Evolutionary conservation across 2,113 vertebrate species (phyloP), one percentile per base, ranked within the genome.

Genomic region (Sebastes schlegelii): DNA sequence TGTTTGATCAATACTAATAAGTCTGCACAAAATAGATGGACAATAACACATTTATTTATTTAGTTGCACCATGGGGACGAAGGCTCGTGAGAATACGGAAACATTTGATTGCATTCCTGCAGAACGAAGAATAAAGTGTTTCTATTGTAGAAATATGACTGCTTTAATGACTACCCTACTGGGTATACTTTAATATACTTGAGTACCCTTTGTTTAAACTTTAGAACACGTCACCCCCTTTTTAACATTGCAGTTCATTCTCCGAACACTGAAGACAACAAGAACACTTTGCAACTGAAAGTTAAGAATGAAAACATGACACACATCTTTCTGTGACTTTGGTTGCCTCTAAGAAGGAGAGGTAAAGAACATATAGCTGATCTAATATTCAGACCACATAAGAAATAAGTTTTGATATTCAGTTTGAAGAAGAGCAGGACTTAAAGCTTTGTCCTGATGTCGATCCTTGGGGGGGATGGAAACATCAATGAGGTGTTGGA

Each of bases 401-500:
- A 78, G 45, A 43, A 76, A 80, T 74, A 79, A 69, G 64, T 76
- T 90, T 77, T 76, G 63, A 86, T 86, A 87, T 88, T 73, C 80
- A 23, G 74, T 85, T 88, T 89, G 88, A 91, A 92, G 87, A 85
- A 13, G 82, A 80, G 65, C 67, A 80, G 78, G 58, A 88, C 69
- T 84, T 80, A 54, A 74, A 62, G 74, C 79, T 73, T 83, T 82
- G 71, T 87, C 87, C 82, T 89, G 77, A 71, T 82, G 80, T 85
- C 26, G 11, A 82, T 80, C 84, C 82, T 78, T 14, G 16, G 10
- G 71, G 81, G 81, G 82, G 72, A 68, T 63, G 52, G 74, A 66
- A 89, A 89, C 90, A 91, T 92, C 87, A 90, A 80, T 89, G 62
- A 83, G 74, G 74, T 68, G 74, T 40, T 65, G 52, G 43, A 82